Evolutionary conservation across 2,888 invertebrate genomes (phyloP).

Genomic region (Zelleria hepariella): DNA sequence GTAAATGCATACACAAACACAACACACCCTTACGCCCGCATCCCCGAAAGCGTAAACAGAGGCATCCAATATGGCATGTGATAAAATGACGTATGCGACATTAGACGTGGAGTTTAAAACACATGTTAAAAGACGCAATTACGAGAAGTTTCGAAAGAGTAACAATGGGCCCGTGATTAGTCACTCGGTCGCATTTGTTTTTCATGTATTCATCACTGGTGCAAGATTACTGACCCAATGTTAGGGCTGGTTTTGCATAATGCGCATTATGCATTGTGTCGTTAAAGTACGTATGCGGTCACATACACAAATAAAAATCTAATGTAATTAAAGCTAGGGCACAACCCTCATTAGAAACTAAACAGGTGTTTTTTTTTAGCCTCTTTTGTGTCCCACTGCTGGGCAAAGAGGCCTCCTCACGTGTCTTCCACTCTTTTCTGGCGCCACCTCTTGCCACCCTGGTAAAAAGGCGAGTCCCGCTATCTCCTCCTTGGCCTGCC

Average conservation of each 20-base stretch:
- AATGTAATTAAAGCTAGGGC: background rate
- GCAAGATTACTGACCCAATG: conserved; percentile 7
- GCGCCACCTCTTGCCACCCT: too few relatives aligned
- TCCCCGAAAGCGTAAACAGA: conserved; percentile 22
- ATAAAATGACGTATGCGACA: conserved; percentile 7
- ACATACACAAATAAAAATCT: background rate
- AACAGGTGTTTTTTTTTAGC: too few relatives aligned
- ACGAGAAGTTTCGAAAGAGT: background rate
- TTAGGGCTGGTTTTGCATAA: conserved; percentile 8
- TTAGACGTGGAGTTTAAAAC: background rate
- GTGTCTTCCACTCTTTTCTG: too few relatives aligned
- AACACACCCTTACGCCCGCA: too few relatives aligned
- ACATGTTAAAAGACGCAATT: background rate
- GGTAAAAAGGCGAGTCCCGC: too few relatives aligned
- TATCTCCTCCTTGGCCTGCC: too few relatives aligned
- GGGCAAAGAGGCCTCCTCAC: too few relatives aligned
- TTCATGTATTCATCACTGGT: conserved; percentile 9
- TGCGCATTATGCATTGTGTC: background rate
- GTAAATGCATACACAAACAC: too few relatives aligned
- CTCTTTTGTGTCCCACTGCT: too few relatives aligned
- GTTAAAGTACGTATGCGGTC: background rate
- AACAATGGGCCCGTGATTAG: conserved; percentile 13
- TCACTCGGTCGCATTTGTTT: conserved; percentile 16
- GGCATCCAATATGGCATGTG: too few relatives aligned
- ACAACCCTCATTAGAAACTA: too few relatives aligned